Evolutionary conservation across 2,113 vertebrate species (phyloP).

Genomic region (Pomatorhinus ruficollis): DNA sequence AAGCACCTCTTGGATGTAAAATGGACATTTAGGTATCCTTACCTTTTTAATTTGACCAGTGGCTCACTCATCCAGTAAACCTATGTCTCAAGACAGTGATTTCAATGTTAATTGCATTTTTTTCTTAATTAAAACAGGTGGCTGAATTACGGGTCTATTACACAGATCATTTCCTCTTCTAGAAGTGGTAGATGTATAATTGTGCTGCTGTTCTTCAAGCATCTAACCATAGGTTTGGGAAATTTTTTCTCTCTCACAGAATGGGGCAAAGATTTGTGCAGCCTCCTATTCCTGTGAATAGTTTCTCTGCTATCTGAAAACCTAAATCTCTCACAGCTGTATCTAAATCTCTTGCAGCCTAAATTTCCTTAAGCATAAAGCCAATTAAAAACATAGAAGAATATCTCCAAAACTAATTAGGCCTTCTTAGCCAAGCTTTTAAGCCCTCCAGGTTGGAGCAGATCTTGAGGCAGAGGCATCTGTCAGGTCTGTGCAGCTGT

Average conservation of each 20-base stretch:
- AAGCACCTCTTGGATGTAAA: not conserved
- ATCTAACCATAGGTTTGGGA: not conserved
- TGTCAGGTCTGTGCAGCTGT: not conserved
- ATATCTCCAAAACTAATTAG: not conserved
- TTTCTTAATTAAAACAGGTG: slow-evolving; percentile 26
- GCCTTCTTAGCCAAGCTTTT: not conserved
- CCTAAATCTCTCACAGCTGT: not conserved
- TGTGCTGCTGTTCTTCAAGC: not conserved
- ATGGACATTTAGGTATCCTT: not conserved
- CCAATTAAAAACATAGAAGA: not conserved
- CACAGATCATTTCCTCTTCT: slow-evolving; percentile 40
- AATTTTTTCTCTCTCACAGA: not conserved
- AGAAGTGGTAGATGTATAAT: not conserved
- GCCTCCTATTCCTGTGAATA: not conserved
- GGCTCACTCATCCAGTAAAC: not conserved
- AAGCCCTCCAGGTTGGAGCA: not conserved
- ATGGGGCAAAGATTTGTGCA: not conserved
- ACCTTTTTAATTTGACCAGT: not conserved
- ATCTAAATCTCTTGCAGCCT: not conserved
- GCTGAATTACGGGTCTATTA: slow-evolving; percentile 9
- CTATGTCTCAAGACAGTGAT: not conserved
- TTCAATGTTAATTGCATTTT: slow-evolving; percentile 21
- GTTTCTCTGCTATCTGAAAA: not conserved
- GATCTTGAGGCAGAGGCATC: not conserved
- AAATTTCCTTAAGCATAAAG: not conserved